Evolutionary conservation across 2,797 vertebrate species (phyloP).

Genomic region (Danio choprae): DNA sequence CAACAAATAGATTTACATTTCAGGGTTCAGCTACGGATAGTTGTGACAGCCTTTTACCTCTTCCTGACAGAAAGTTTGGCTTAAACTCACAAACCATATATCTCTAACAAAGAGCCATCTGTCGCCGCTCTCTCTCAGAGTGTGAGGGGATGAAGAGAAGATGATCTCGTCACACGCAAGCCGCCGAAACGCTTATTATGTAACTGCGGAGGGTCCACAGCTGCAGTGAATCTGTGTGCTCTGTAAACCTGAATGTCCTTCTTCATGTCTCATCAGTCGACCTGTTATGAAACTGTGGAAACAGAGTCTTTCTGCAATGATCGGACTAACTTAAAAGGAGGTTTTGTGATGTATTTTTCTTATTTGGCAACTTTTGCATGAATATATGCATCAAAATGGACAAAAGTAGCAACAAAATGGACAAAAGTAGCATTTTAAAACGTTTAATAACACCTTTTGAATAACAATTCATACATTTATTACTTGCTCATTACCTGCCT

Average conservation of each 20-base stretch:
- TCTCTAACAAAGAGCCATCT: constrained; percentile 50
- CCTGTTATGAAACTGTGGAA: constrained; percentile 10
- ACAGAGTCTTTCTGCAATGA: background rate
- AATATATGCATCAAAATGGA: background rate
- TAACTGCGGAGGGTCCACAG: constrained; percentile 45
- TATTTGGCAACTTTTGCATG: background rate
- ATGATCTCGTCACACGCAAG: constrained; percentile 56
- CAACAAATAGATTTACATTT: constrained; percentile 34
- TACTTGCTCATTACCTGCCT: too few relatives aligned
- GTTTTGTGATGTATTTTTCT: background rate
- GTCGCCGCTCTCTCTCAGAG: constrained; percentile 29
- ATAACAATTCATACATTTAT: too few relatives aligned
- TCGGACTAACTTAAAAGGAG: background rate
- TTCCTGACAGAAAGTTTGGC: constrained; percentile 38
- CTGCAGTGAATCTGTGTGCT: constrained; percentile 44
- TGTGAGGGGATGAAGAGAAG: constrained; percentile 40
- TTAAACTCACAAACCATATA: constrained; percentile 31
- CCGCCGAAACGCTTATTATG: constrained; percentile 32
- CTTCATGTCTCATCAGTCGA: constrained; percentile 26
- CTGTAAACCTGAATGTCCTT: constrained; percentile 7
- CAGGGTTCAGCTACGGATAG: constrained; percentile 27
- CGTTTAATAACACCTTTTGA: too few relatives aligned
- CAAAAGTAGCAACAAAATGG: background rate
- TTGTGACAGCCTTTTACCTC: constrained; percentile 35
- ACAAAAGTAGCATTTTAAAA: background rate